These are phyloP conservation scores for Conops quadrifasciatus DNA, from an alignment of 2,888 invertebrate species.

Conservation along the genomic window DNA sequence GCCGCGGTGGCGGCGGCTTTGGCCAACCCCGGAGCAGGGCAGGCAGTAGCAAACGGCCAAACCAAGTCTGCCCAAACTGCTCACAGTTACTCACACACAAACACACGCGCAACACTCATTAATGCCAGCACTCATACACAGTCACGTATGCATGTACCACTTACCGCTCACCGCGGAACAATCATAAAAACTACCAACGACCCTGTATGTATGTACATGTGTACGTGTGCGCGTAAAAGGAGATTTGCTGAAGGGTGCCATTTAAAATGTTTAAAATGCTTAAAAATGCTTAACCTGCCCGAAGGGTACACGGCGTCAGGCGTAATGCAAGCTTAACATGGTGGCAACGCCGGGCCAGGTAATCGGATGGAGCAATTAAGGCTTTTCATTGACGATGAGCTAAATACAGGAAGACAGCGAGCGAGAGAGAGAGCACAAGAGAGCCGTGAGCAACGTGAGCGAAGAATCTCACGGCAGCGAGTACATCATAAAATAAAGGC, in stretches of 20 bases:
- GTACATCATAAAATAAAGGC: too few relatives aligned
- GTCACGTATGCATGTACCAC: too few relatives aligned
- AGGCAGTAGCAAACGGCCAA: not conserved
- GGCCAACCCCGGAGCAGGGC: conserved; percentile 18
- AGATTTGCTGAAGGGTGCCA: too few relatives aligned
- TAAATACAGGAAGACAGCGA: not conserved
- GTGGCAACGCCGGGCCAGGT: not conserved
- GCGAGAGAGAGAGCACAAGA: not conserved
- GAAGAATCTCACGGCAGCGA: too few relatives aligned
- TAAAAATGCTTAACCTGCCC: conserved; percentile 12
- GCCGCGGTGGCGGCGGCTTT: not conserved
- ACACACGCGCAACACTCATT: not conserved
- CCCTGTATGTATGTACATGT: too few relatives aligned
- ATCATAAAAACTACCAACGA: too few relatives aligned
- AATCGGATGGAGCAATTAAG: conserved; percentile 30
- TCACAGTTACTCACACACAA: not conserved
- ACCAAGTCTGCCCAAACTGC: not conserved
- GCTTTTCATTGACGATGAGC: not conserved
- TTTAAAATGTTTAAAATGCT: conserved; percentile 5
- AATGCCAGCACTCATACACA: not conserved
- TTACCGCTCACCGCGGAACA: too few relatives aligned
- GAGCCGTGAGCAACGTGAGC: not conserved
- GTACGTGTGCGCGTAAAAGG: not conserved
- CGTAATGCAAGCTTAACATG: not conserved
- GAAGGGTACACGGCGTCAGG: not conserved